A percentile compares a stretch with the other conserved stretches of the same genome.
These are phyloP conservation scores for Agriopis leucophaearia DNA, from an alignment of 2,888 invertebrate species.

Conservation along the genomic window DNA sequence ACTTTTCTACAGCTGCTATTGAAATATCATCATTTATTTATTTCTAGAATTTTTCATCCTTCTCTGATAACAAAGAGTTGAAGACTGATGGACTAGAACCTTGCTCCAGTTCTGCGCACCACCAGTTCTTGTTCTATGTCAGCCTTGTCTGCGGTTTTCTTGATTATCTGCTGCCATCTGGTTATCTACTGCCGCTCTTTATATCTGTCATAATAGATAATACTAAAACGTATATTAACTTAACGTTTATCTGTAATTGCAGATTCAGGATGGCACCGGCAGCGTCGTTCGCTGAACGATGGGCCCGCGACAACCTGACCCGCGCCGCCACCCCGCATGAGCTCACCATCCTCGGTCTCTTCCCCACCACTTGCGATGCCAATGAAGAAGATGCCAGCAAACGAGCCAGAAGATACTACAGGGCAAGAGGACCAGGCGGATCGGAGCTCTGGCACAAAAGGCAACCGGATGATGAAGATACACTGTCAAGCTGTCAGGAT, in stretches of 20 bases:
- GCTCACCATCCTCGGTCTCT: conserved; percentile 66
- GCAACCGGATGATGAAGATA: conserved; percentile 78
- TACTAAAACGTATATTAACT: background rate
- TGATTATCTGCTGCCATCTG: too few relatives aligned
- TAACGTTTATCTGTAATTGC: conserved; percentile 37
- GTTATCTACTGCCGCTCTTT: too few relatives aligned
- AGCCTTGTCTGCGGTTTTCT: too few relatives aligned
- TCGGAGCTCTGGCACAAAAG: conserved; percentile 77
- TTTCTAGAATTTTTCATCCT: too few relatives aligned
- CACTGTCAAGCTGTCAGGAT: conserved; percentile 81
- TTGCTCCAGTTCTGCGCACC: too few relatives aligned
- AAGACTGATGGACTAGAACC: too few relatives aligned
- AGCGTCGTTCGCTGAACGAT: conserved; percentile 84
- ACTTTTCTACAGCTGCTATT: too few relatives aligned
- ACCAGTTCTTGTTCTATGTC: too few relatives aligned
- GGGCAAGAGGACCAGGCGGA: conserved; percentile 74
- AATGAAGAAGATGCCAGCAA: conserved; percentile 73
- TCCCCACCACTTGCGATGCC: conserved; percentile 70
- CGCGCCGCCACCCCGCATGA: conserved; percentile 68
- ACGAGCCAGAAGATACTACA: conserved; percentile 75
- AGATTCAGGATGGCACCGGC: conserved; percentile 78
- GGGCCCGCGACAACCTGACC: conserved; percentile 79
- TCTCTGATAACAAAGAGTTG: too few relatives aligned
- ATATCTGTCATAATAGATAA: too few relatives aligned
- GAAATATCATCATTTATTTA: too few relatives aligned